Evolutionary conservation across 2,888 invertebrate species (phyloP), one percentile per base, ranked within the genome.

Genomic region (Ariolimax columbianus): DNA sequence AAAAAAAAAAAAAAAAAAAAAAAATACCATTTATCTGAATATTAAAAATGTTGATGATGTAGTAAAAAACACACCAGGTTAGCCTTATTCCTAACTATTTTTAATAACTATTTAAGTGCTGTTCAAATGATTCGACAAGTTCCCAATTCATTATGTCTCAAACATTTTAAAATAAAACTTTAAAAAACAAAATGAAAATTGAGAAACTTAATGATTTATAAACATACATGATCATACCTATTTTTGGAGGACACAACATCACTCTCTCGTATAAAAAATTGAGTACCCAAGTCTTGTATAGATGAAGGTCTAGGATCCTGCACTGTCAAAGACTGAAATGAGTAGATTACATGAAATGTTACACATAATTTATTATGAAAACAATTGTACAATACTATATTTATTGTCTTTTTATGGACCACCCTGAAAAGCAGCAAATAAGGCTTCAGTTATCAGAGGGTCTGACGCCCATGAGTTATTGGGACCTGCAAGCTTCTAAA

Each of bases 261-360:
- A 17, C 89, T 89, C 63, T 92, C 91, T 70, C 90, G 86, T 3
- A 94, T 88, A 84, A 94, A 94, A 87, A 93, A 94, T 88, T 94
- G 94, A 23, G 91, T 91, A 4, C 93, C 93, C 23, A 94, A 88
- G 87, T 94, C 94, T 63, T 87, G 63, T 17, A 89, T 43, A 23
- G 87, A 88, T n/a, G 91, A 89, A 11, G 77, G 9, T 38, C 87
- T 88, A 6, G 88, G 85, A 88, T 94, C 94, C 87, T 93, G 93
- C 6, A 94, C 87, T 17, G 93, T 93, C 66, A 94, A 77, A n/a
- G 90, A 90, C 93, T 93, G 88, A 75, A 75, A 75, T 47, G 19
- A n/a, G 36, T 23, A 75, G 33, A 51, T 51, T 4, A 75, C 23
- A 17, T 75, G 3, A 51, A 51, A 33, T 75, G 40, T 26, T 68